These are phyloP conservation scores for Argyrosomus japonicus DNA, from an alignment of 2,113 vertebrate genomes.

Conservation along the genomic window DNA sequence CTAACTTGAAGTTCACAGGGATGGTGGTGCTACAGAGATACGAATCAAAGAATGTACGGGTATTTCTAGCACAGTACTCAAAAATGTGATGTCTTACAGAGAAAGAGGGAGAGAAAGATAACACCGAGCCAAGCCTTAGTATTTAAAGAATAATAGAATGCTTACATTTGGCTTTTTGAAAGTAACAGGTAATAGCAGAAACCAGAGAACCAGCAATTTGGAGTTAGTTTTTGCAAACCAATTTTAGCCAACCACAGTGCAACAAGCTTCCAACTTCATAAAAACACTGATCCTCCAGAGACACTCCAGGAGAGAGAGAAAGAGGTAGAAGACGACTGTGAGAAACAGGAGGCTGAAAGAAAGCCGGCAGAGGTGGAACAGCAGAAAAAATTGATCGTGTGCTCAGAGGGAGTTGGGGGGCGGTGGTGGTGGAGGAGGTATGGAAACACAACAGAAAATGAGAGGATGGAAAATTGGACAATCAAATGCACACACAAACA, in stretches of 20 bases:
- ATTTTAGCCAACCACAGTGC: constrained; percentile 60
- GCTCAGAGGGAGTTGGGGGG: constrained; percentile 23
- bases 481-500: constrained; percentile 70
- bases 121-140: neutral
- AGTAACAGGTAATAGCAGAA: constrained; percentile 24
- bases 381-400: constrained; percentile 62
- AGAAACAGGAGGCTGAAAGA: constrained; percentile 21
- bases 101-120: neutral
- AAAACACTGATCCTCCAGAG: constrained; percentile 61
- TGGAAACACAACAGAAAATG: constrained; percentile 68
- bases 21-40: neutral
- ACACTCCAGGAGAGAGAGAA: constrained; percentile 19
- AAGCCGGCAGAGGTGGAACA: constrained; percentile 33
- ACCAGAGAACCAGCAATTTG: constrained; percentile 49
- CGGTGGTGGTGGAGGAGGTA: constrained; percentile 33
- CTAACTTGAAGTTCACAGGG: too few relatives aligned
- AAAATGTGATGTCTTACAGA: neutral
- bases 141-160: neutral
- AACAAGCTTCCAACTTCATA: constrained; percentile 72
- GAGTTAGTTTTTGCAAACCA: constrained; percentile 61
- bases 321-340: constrained; percentile 43
- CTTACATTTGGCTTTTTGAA: neutral
- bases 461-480: constrained; percentile 74
- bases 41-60: neutral
- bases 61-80: neutral